phyloP scores from a whole-genome alignment of 1,140 invertebrate species.

The Drosophila mayri region DNA sequence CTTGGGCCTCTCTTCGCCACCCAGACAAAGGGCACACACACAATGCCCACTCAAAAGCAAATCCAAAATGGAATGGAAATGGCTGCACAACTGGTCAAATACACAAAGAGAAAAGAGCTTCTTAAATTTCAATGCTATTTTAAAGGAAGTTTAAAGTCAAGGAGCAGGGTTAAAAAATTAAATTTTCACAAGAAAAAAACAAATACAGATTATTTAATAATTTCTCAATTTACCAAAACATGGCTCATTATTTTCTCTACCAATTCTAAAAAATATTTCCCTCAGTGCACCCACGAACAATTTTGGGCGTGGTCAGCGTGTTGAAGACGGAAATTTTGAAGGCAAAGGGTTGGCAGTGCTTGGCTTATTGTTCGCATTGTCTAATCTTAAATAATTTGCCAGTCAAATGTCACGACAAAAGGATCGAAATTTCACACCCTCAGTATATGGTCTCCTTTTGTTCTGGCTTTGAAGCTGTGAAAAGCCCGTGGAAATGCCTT shows the following conservation, averaged over 20 bases:
- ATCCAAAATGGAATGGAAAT: slow-evolving; percentile 32
- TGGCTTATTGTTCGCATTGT: slow-evolving; percentile 56
- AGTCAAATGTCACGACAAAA: slow-evolving; percentile 63
- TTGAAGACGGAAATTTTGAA: slow-evolving; percentile 8
- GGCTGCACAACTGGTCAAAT: slow-evolving; percentile 16
- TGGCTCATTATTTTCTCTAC: background rate
- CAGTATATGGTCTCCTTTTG: slow-evolving; percentile 17
- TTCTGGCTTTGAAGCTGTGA: slow-evolving; percentile 15
- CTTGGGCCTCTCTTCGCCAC: slow-evolving; percentile 15
- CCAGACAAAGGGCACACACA: slow-evolving; percentile 47
- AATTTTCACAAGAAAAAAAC: too few relatives aligned
- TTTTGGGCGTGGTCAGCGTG: slow-evolving; percentile 40
- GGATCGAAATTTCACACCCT: slow-evolving; percentile 28
- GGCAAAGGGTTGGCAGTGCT: slow-evolving; percentile 3
- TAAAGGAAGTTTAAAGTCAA: background rate
- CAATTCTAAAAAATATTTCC: background rate
- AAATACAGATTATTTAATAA: background rate
- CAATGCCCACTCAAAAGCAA: slow-evolving; percentile 19
- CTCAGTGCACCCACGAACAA: slow-evolving; percentile 1
- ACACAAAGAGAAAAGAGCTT: background rate
- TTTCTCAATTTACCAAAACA: background rate
- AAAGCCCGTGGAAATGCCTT: slow-evolving; percentile 42
- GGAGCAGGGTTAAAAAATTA: too few relatives aligned
- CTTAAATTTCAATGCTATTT: rapidly evolving
- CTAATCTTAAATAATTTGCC: slow-evolving; percentile 59